Conservation (phyloP, 2,113 vertebrate genomes). For the Brachionichthys hirsutus region DNA sequence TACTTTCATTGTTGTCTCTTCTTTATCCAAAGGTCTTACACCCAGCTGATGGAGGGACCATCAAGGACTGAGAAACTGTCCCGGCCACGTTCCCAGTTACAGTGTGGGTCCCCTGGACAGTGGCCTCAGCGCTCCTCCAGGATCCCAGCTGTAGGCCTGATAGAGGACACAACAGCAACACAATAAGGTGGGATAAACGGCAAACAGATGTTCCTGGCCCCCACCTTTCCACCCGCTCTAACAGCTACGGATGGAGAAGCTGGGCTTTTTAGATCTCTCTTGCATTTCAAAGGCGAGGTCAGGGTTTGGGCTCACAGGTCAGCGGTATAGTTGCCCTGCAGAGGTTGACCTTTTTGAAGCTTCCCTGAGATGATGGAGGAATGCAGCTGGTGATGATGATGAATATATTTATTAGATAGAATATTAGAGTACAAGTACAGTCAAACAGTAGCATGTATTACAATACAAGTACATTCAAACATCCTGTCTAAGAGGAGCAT, state of each 20-base stretch:
- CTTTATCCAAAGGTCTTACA: constrained; percentile 25
- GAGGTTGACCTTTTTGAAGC: constrained; percentile 7
- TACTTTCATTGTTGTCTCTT: constrained; percentile 48
- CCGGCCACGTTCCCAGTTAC: constrained; percentile 52
- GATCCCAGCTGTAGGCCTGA: constrained; percentile 55
- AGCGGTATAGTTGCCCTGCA: constrained; percentile 41
- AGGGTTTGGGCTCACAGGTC: constrained; percentile 52
- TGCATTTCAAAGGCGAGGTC: constrained; percentile 66
- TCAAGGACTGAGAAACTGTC: constrained; percentile 46
- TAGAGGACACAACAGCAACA: constrained; percentile 43
- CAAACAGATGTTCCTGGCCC: constrained; percentile 73
- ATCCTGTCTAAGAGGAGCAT: too few relatives aligned
- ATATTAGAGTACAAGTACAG: too few relatives aligned
- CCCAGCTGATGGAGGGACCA: constrained; percentile 1
- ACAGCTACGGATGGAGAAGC: constrained; percentile 54
- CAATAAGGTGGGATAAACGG: constrained; percentile 66
- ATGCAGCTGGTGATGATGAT: too few relatives aligned
- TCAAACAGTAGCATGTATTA: too few relatives aligned
- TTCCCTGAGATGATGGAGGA: too few relatives aligned
- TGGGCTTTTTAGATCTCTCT: constrained; percentile 55
- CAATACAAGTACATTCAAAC: too few relatives aligned
- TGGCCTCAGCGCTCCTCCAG: constrained; percentile 36
- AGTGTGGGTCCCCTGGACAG: constrained; percentile 49
- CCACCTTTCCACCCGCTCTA: constrained; percentile 34
- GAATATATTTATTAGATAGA: too few relatives aligned